Conservation (phyloP, 1,140 invertebrate species). For the Drosophila grimshawi region DNA sequence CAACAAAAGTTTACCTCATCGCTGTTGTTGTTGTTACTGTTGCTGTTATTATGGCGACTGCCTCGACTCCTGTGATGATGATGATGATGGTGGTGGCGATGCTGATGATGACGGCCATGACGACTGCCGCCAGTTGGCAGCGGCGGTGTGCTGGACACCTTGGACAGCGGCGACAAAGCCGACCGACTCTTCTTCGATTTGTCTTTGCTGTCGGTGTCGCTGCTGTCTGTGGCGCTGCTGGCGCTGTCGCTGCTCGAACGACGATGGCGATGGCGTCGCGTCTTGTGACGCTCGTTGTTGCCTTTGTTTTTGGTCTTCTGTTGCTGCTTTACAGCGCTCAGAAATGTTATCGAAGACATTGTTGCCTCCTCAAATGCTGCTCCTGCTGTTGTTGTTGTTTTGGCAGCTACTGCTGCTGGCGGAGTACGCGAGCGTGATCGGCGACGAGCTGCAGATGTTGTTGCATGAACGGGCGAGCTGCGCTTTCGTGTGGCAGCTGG, state of each 20-base stretch:
- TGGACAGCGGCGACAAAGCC: slow-evolving; percentile 11
- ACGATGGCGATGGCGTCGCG: slow-evolving; percentile 32
- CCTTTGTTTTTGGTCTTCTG: slow-evolving; percentile 48
- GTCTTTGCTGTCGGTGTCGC: slow-evolving; percentile 27
- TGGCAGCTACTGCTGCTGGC: background rate
- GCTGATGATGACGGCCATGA: slow-evolving; percentile 39
- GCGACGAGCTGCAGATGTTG: slow-evolving; percentile 14
- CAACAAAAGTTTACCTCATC: slow-evolving; percentile 68
- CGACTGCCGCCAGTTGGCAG: slow-evolving; percentile 8
- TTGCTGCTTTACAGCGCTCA: slow-evolving; percentile 31
- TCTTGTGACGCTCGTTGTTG: slow-evolving; percentile 32
- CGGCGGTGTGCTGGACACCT: slow-evolving; percentile 26
- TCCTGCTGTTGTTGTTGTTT: slow-evolving; percentile 16
- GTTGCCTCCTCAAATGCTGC: slow-evolving; percentile 14
- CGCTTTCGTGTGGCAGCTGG: background rate
- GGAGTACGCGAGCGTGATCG: slow-evolving; percentile 37
- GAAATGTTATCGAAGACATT: slow-evolving; percentile 14
- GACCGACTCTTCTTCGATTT: slow-evolving; percentile 31
- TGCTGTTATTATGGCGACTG: slow-evolving; percentile 51
- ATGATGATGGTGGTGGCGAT: slow-evolving; percentile 38
- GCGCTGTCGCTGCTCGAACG: slow-evolving; percentile 43
- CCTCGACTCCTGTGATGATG: slow-evolving; percentile 35
- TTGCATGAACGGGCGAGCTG: slow-evolving; percentile 12
- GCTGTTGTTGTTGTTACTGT: slow-evolving; percentile 41
- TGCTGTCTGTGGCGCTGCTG: slow-evolving; percentile 35